These are phyloP conservation scores for Tenualosa ilisha DNA, from an alignment of 2,797 vertebrate genomes.

Conservation along the genomic window DNA sequence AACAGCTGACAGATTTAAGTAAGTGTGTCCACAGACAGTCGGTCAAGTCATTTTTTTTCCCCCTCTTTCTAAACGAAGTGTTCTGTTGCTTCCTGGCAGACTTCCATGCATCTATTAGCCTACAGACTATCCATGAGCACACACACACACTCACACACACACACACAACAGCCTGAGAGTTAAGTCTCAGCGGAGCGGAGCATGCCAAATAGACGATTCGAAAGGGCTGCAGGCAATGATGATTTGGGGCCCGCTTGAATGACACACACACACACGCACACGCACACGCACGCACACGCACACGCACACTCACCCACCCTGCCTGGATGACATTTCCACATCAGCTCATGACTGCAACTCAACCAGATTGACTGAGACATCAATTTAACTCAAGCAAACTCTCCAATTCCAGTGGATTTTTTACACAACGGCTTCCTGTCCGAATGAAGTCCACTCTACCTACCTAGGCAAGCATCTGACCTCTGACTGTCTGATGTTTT, in stretches of 20 bases:
- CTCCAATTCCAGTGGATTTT: not conserved
- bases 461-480: not conserved
- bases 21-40: not conserved
- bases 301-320: no score
- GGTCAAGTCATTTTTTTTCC: not conserved
- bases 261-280: no score
- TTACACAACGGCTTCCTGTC: not conserved
- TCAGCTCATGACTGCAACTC: not conserved
- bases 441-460: no score
- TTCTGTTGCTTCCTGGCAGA: not conserved
- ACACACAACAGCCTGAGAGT: no score
- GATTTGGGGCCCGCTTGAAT: no score
- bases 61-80: not conserved
- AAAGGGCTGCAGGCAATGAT: no score
- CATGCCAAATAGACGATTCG: no score
- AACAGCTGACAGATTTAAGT: not conserved
- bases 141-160: no score
- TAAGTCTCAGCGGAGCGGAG: not conserved
- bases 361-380: not conserved
- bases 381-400: not conserved
- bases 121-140: not conserved
- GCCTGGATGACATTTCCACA: not conserved
- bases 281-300: no score
- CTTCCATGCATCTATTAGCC: not conserved
- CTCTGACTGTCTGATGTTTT: no score